phyloP scores from a whole-genome alignment of 2,888 invertebrate species.

The Orthosia incerta region DNA sequence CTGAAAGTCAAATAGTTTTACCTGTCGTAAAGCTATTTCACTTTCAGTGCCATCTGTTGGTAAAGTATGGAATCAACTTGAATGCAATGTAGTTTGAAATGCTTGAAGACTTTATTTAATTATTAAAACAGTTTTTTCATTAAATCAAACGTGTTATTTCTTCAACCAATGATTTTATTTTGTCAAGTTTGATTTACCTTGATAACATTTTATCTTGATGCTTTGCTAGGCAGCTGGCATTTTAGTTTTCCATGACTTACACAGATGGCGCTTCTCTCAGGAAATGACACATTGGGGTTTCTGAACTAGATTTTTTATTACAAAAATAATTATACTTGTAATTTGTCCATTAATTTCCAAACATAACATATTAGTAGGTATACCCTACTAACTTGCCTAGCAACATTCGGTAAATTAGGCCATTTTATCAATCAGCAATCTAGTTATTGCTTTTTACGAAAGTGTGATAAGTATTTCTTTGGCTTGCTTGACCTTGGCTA shows the following conservation, averaged over 20 bases:
- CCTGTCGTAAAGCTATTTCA: neutral
- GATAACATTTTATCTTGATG: neutral
- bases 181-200: neutral
- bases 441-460: constrained; percentile 22
- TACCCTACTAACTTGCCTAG: neutral
- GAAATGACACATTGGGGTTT: neutral
- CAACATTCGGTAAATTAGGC: neutral
- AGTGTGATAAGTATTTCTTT: constrained; percentile 44
- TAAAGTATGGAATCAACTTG: neutral
- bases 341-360: neutral
- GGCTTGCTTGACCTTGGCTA: constrained; percentile 67
- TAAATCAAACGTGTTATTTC: neutral
- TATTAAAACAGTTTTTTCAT: neutral
- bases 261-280: constrained; percentile 70
- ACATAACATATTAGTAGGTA: neutral
- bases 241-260: constrained; percentile 33
- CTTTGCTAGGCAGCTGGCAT: constrained; percentile 3
- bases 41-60: constrained; percentile 68
- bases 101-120: neutral
- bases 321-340: neutral
- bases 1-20: no score
- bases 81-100: neutral
- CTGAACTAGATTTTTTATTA: neutral
- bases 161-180: neutral
- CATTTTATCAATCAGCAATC: neutral